Percentiles rank a stretch among this genome's conserved stretches.
Evolutionary conservation across 2,113 vertebrate genomes (phyloP).

Genomic region (Brachyistius frenatus): DNA sequence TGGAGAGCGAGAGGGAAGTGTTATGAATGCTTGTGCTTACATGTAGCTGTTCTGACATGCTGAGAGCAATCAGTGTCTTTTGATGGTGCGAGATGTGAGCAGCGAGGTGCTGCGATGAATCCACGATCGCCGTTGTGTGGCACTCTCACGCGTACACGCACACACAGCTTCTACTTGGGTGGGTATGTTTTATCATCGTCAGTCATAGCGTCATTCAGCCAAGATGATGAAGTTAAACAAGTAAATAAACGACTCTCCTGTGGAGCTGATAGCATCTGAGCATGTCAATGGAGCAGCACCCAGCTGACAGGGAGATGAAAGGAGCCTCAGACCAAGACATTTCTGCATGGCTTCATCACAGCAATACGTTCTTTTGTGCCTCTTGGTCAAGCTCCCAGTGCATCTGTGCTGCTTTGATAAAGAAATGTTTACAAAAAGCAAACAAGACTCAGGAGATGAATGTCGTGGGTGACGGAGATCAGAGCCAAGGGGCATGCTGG

Average conservation of each 20-base stretch:
- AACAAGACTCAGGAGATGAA: slow-evolving; percentile 59
- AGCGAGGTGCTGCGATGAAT: slow-evolving; percentile 58
- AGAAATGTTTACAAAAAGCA: slow-evolving; percentile 64
- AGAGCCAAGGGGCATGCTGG: slow-evolving; percentile 55
- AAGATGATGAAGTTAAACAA: slow-evolving; percentile 60
- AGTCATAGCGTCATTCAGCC: slow-evolving; percentile 53
- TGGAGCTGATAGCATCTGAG: slow-evolving; percentile 64
- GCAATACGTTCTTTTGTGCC: slow-evolving; percentile 55
- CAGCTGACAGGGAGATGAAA: slow-evolving; percentile 75
- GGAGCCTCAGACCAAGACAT: slow-evolving; percentile 35
- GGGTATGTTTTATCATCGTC: slow-evolving; percentile 72
- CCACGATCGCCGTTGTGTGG: slow-evolving; percentile 32
- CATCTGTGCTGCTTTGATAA: slow-evolving; percentile 44
- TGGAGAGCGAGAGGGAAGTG: slow-evolving; percentile 5
- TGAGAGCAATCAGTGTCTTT: slow-evolving; percentile 68
- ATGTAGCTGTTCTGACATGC: slow-evolving; percentile 61
- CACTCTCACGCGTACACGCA: slow-evolving; percentile 11
- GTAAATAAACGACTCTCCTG: slow-evolving; percentile 74
- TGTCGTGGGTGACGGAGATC: slow-evolving; percentile 53
- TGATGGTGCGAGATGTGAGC: slow-evolving; percentile 65
- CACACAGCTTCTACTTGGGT: slow-evolving; percentile 74
- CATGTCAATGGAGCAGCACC: slow-evolving; percentile 56
- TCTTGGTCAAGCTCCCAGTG: slow-evolving; percentile 54
- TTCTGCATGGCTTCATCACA: slow-evolving; percentile 65
- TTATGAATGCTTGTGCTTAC: slow-evolving; percentile 32